Percentiles rank a stretch among this genome's conserved stretches.
phyloP scores from a whole-genome alignment of 1,140 invertebrate species.

The Manduca sexta region DNA sequence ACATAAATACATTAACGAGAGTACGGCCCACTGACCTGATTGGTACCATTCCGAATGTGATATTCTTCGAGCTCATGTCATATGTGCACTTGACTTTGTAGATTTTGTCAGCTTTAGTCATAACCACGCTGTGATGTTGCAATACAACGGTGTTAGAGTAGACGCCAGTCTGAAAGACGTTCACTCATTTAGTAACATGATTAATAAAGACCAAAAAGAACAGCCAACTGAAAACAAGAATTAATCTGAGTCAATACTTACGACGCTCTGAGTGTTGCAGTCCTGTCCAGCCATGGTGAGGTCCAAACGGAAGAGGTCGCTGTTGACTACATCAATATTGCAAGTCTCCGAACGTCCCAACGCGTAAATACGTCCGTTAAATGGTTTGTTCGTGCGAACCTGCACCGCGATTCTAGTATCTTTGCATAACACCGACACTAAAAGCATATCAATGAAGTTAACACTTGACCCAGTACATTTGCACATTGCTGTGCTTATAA shows the following conservation, averaged over 20 bases:
- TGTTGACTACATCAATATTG: constrained; percentile 94
- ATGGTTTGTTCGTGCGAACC: constrained; percentile 93
- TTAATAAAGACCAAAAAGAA: too few species aligned
- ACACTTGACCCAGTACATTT: neutral
- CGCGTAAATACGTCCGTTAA: constrained; percentile 95
- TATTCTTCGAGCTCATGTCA: constrained; percentile 96
- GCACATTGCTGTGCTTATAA: constrained; percentile 4
- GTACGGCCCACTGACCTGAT: constrained; percentile 78
- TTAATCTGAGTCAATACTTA: too few species aligned
- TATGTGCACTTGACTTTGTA: constrained; percentile 98
- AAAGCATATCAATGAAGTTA: constrained; percentile 27
- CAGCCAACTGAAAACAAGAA: too few species aligned
- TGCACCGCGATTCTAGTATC: constrained; percentile 94
- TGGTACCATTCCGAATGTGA: constrained; percentile 97
- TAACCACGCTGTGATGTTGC: constrained; percentile 96
- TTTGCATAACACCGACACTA: constrained; percentile 95
- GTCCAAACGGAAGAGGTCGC: constrained; percentile 92
- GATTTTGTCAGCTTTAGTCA: constrained; percentile 97
- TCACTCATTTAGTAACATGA: too few species aligned
- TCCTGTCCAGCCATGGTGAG: constrained; percentile 94
- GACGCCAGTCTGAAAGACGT: constrained; percentile 83
- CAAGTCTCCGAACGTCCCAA: constrained; percentile 94
- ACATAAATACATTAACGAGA: neutral
- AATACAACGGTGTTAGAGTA: constrained; percentile 96
- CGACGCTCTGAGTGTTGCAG: constrained; percentile 93